phyloP scores from a whole-genome alignment of 2,113 vertebrate species.

The Eulacestoma nigropectus region DNA sequence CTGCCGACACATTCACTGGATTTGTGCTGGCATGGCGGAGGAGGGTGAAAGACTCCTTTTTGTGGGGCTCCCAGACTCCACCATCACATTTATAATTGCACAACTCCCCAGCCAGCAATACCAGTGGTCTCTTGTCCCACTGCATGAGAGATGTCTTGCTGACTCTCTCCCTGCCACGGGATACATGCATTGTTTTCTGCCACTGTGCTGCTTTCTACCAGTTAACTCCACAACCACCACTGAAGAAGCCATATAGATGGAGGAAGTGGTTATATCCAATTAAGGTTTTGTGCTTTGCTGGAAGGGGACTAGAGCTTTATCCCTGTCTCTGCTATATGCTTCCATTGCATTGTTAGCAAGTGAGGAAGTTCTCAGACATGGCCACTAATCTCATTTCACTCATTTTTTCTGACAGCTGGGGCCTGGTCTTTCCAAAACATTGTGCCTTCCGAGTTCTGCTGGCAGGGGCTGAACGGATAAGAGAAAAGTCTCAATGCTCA shows the following conservation, averaged over 20 bases:
- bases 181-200: background rate
- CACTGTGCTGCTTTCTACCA: background rate
- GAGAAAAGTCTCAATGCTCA: background rate
- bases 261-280: background rate
- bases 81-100: background rate
- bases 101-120: background rate
- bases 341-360: background rate
- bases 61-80: background rate
- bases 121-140: background rate
- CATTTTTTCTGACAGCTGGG: conserved; percentile 33
- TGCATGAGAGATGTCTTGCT: background rate
- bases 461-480: background rate
- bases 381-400: conserved; percentile 1
- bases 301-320: background rate
- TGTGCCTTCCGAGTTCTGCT: background rate
- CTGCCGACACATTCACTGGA: background rate
- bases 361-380: background rate
- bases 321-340: background rate
- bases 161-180: background rate
- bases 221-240: fast-evolving
- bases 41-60: background rate
- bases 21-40: background rate
- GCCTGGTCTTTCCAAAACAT: background rate
- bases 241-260: fast-evolving
- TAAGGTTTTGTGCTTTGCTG: background rate